Base-by-base conservation (phyloP, 2,797 vertebrate genomes). In the Alosa sapidissima region DNA sequence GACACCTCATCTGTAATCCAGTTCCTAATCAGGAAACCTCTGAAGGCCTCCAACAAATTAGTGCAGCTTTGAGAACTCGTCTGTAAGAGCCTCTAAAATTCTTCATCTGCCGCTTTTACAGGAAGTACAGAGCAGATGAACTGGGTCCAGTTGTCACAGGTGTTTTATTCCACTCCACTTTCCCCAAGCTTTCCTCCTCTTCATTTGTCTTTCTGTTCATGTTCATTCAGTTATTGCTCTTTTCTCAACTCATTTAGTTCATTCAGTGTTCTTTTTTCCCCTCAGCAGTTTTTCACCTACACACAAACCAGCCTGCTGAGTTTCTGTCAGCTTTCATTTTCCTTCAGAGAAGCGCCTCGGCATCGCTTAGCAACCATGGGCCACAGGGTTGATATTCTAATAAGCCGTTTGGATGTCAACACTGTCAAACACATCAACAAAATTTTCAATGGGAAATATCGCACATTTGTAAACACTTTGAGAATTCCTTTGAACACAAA, bases 371-470 rank as follows among this genome's bases (percentile, higher is more conserved):
- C 72, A 78, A 78, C 72, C 72, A 47, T 36, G 6, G 72, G 72
- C 36, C 72, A 21, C 72, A 47, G 36, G 14, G 36, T 78, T 78
- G 72, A 47, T 78, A 36, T 72, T 36, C 28, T 36, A 78, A 78
- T 78, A 21, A 78, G 72, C 72, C 47, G 72, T 47, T 45, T 78
- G 41, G 41, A 78, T 78, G 16, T 78, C 72, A 78, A 78, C 72
- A 78, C n/a, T 33, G 83, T 28, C 58, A 72, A 84, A 84, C 36
- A n/a, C 19, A 24, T 52, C 83, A 84, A 24, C 72, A 47, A 19
- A 16, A 16, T 47, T 47, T 78, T 19, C 58, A 62, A 78, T 45
- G 41, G 36, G 41, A 78, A 47, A 78, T 45, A 78, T 21, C 41
- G 36, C 72, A 2, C 72, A 41, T 47, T 78, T 45, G 41, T 19